Percentiles rank a stretch among this genome's conserved stretches.
phyloP scores from a whole-genome alignment of 2,797 vertebrate genomes.

The Periparus ater region DNA sequence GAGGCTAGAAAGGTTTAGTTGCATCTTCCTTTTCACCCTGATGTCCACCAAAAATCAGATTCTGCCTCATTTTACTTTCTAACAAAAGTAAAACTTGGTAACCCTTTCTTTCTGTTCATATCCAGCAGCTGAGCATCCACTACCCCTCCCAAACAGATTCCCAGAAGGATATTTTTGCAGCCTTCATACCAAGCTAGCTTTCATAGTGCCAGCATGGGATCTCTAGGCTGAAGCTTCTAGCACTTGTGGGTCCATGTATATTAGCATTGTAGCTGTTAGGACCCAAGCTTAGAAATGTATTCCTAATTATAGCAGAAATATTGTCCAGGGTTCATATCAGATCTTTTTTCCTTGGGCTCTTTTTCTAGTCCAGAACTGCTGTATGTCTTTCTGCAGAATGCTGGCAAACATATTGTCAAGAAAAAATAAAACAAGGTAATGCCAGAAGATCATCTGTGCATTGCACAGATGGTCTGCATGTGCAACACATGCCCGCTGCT shows the following conservation, averaged over 20 bases:
- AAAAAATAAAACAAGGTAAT: not conserved
- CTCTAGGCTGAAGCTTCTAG: not conserved
- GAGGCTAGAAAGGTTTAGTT: constrained; percentile 12
- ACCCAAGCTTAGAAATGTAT: not conserved
- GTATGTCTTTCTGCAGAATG: not conserved
- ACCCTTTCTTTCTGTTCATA: not conserved
- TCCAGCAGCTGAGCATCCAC: not conserved
- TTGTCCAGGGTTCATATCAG: not conserved
- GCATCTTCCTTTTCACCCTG: constrained; percentile 21
- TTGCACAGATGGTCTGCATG: not conserved
- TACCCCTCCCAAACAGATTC: not conserved
- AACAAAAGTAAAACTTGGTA: not conserved
- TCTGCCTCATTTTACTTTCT: constrained; percentile 1
- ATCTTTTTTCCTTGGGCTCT: not conserved
- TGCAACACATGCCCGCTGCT: not conserved
- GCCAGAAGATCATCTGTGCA: not conserved
- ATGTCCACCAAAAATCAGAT: constrained; percentile 2
- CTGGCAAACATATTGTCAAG: not conserved
- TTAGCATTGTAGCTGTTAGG: not conserved
- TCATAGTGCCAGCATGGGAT: not conserved
- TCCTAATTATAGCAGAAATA: not conserved
- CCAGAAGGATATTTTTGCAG: not conserved
- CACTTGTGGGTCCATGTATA: not conserved
- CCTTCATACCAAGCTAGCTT: not conserved
- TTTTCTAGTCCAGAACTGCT: not conserved